Base-by-base conservation (phyloP, 1,140 invertebrate genomes). In the Tribolium castaneum region DNA sequence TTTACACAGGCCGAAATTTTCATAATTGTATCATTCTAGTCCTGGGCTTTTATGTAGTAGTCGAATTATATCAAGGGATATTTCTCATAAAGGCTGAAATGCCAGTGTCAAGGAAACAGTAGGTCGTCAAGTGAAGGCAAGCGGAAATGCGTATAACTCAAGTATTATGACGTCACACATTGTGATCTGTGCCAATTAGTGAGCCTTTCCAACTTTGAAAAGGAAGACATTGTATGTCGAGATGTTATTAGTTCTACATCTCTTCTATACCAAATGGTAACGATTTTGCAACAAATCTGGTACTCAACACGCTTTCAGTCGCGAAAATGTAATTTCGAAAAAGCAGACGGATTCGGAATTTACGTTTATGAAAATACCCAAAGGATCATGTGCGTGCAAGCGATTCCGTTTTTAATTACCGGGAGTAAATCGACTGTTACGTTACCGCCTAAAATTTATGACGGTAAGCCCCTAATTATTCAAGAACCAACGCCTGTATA, bases 71-170 rank as follows among this genome's bases (percentile, higher is more conserved):
- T 22, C 19, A 59, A 16, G 66, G 39, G 66, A 39, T 70, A 70
- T 70, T 70, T 70, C 34, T 70, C 39, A 22, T 70, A 49, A 70
- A 39, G 39, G 25, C 25, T 49, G 66, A 70, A 70, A 70, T 70
- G 66, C 16, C 66, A 70, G 25, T 14, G 34, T 16, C 39, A 70
- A 70, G 66, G 39, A 70, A 70, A 70, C 66, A 45, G 66, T 35
- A 70, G 34, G 66, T 70, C 39, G 66, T 70, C 13, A 70, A 45
- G 66, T 70, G 66, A 70, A 70, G 39, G 66, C 34, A 70, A 70
- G 66, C 66, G 66, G 66, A 70, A 70, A 70, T 70, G 66, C 39
- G 66, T 70, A 70, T 70, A 70, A 70, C 66, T 70, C 66, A 70
- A 70, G 66, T 70, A 70, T 70, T 70, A 70, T 70, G 66, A 70